phyloP scores from a whole-genome alignment of 2,113 vertebrate species.

The Laterallus jamaicensis region DNA sequence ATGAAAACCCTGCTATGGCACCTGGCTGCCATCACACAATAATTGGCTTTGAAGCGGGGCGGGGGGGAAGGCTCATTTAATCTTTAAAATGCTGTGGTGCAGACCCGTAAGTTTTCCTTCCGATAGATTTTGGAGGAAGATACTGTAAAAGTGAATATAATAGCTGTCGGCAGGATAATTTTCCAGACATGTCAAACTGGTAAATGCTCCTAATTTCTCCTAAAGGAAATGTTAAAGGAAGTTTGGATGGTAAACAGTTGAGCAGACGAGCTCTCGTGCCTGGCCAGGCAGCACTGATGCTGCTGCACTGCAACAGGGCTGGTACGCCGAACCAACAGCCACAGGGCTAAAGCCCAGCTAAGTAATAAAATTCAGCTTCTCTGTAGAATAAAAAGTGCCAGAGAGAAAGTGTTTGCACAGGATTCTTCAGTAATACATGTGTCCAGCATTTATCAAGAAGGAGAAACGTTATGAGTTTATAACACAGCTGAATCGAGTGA shows the following conservation, averaged over 20 bases:
- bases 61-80: background rate
- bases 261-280: background rate
- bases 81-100: background rate
- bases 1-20: conserved; percentile 30
- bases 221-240: background rate
- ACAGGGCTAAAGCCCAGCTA: background rate
- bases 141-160: conserved; percentile 17
- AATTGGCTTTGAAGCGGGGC: conserved; percentile 2
- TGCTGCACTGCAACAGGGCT: fast-evolving
- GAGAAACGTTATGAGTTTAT: background rate
- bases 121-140: background rate
- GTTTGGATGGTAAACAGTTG: background rate
- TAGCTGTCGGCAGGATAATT: background rate
- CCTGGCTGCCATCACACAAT: background rate
- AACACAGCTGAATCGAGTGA: background rate
- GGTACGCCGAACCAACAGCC: background rate
- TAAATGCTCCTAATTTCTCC: conserved; percentile 7
- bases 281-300: background rate
- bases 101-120: conserved; percentile 20
- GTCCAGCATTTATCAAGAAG: background rate
- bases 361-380: background rate
- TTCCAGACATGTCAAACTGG: background rate
- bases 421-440: background rate
- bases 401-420: fast-evolving
- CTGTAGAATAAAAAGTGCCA: background rate